Conservation (phyloP, 2,113 vertebrate species). For the Dicrurus megarhynchus region DNA sequence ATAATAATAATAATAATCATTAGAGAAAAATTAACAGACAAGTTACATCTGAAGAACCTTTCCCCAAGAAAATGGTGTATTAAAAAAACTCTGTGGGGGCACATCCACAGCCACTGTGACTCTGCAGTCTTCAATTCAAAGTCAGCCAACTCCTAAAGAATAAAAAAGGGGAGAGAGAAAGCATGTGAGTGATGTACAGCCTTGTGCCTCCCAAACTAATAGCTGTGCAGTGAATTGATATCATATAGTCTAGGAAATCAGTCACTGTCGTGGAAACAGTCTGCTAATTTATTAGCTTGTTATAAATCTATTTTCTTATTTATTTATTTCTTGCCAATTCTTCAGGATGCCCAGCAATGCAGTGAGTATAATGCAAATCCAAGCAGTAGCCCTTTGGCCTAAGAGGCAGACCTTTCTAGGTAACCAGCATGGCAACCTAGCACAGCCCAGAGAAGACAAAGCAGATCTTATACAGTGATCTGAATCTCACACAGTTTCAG, state of each 20-base stretch:
- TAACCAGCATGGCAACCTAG: neutral
- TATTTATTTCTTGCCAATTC: neutral
- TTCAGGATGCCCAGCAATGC: neutral
- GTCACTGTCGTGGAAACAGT: neutral
- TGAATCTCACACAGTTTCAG: neutral
- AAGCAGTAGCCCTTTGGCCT: neutral
- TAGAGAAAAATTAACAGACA: conserved; percentile 15
- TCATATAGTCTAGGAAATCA: neutral
- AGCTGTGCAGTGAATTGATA: neutral
- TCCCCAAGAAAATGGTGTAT: neutral
- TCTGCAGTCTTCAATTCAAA: conserved; percentile 25
- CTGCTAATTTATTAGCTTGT: neutral
- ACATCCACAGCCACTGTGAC: conserved; percentile 2
- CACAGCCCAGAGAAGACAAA: neutral
- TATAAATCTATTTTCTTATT: neutral
- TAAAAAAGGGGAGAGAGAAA: neutral
- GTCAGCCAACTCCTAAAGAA: conserved; percentile 2
- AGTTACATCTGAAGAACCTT: conserved; percentile 10
- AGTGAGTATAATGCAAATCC: neutral
- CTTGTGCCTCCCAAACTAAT: neutral
- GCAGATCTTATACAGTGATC: neutral
- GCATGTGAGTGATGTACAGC: neutral
- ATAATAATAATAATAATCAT: conserved; percentile 61
- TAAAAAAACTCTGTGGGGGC: conserved; percentile 3
- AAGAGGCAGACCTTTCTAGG: neutral